These are phyloP conservation scores for Drosophila cardini DNA, from an alignment of 1,140 invertebrate species.

Conservation along the genomic window DNA sequence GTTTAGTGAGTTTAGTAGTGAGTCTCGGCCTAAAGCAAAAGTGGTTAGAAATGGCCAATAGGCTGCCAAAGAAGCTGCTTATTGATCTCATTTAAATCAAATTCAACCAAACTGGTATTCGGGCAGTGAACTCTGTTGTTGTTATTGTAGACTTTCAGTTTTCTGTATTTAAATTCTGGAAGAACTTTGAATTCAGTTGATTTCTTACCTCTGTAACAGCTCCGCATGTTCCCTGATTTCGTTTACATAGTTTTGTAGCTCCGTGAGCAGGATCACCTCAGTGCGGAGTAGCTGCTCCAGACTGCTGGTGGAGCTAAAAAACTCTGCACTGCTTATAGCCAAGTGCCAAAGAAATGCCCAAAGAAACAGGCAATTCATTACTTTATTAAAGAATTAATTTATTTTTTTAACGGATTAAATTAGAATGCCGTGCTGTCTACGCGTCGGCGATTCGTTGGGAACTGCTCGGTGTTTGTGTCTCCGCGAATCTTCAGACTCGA, in stretches of 20 bases:
- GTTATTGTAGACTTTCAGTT: slow-evolving; percentile 6
- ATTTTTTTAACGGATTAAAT: not conserved
- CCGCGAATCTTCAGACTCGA: slow-evolving; percentile 19
- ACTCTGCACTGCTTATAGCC: slow-evolving; percentile 83
- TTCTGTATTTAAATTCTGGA: not conserved
- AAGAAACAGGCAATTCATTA: slow-evolving; percentile 31
- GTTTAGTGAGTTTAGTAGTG: slow-evolving; percentile 1
- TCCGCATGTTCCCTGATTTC: slow-evolving; percentile 91
- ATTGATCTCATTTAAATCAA: slow-evolving; percentile 46
- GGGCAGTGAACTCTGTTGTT: slow-evolving; percentile 4
- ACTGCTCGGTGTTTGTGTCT: slow-evolving; percentile 50
- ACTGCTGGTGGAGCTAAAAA: slow-evolving; percentile 95
- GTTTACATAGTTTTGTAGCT: slow-evolving; percentile 92
- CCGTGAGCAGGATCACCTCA: slow-evolving; percentile 92
- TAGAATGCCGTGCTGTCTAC: slow-evolving; percentile 38
- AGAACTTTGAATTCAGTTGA: not conserved
- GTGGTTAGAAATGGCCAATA: not conserved
- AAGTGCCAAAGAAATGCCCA: slow-evolving; percentile 41
- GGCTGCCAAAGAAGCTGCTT: not conserved
- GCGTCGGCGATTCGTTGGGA: slow-evolving; percentile 57
- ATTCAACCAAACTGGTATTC: not conserved
- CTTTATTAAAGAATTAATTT: not conserved
- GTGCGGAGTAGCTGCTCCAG: slow-evolving; percentile 94
- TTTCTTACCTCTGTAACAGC: slow-evolving; percentile 57
- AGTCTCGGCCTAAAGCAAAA: not conserved